Evolutionary conservation across 2,797 vertebrate genomes (phyloP), one percentile per base, ranked within the genome.

Genomic region (Menidia menidia): DNA sequence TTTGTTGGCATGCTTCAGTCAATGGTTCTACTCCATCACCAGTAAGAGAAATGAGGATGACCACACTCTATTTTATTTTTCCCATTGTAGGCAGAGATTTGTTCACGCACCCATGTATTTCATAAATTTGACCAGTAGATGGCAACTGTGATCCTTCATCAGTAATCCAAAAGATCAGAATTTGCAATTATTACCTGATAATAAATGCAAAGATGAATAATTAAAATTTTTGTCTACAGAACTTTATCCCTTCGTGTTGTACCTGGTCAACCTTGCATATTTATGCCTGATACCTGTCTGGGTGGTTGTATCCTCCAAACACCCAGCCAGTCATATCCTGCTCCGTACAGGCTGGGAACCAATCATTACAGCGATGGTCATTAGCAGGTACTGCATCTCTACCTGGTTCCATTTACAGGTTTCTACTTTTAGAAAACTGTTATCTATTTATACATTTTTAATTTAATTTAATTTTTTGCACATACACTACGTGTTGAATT

Each of bases 261-360:
- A 96, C 60, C 90, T 98, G 92, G 94, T 96, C 88, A 96, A 96
- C 90, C 83, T 93, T 71, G 87, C 95, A 43, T 94, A 97, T 81
- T 78, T 99, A 89, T 95, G 94, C 86, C 85, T 98, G 51, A 96
- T 95, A 68, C 97, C 97, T 3, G 88, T 97, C 52, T 98, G 97
- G 96, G 92, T 98, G 73, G 86, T 95, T 66, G 87, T 97, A 80
- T 94, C 97, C 18, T 92, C 91, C 60, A 96, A 95, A 81, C 96
- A 98, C 68, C 95, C 97, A 71, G 95, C 94, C 76, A 97, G 96
- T 83, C 94, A 93, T 78, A 95, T 95, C 51, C 94, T 98, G 71
- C 96, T 99, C 30, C 92, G 94, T 62, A 95, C 95, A 33, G 95
- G 97, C 73, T 99, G 97, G 97, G 96, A 97, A 77, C 97, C 97